phyloP scores from a whole-genome alignment of 2,113 vertebrate species.

The Solenodon paradoxus region DNA sequence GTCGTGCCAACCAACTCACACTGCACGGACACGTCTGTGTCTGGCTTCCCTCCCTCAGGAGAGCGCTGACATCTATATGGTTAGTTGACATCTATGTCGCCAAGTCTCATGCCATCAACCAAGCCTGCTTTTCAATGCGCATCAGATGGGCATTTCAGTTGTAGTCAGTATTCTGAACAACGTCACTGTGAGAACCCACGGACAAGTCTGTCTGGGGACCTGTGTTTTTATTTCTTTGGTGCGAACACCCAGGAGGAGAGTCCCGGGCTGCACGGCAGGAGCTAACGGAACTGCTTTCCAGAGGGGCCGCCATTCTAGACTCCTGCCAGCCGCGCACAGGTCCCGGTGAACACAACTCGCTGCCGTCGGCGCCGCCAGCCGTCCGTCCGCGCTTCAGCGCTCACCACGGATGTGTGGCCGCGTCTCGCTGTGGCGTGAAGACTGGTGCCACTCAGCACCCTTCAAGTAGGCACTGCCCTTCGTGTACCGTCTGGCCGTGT shows the following conservation, averaged over 20 bases:
- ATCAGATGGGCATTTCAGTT: background rate
- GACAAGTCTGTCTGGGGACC: background rate
- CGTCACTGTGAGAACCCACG: background rate
- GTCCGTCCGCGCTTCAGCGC: too few species aligned
- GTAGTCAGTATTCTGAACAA: background rate
- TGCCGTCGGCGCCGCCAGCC: too few species aligned
- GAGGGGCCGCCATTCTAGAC: background rate
- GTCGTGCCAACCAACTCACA: too few species aligned
- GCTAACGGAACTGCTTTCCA: background rate
- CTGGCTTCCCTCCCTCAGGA: background rate
- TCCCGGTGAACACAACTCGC: background rate
- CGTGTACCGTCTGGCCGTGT: background rate
- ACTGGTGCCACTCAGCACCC: background rate
- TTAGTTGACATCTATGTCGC: background rate
- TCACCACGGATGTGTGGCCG: too few species aligned
- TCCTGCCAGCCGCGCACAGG: background rate
- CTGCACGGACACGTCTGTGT: rapidly evolving
- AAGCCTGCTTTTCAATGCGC: background rate
- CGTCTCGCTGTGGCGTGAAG: too few species aligned
- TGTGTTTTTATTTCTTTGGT: background rate
- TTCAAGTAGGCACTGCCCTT: background rate
- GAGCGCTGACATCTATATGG: rapidly evolving
- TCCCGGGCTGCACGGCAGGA: background rate
- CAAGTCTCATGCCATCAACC: rapidly evolving
- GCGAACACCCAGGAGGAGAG: background rate